These are phyloP conservation scores for Takifugu ocellatus DNA, from an alignment of 2,797 vertebrate species.

Conservation along the genomic window DNA sequence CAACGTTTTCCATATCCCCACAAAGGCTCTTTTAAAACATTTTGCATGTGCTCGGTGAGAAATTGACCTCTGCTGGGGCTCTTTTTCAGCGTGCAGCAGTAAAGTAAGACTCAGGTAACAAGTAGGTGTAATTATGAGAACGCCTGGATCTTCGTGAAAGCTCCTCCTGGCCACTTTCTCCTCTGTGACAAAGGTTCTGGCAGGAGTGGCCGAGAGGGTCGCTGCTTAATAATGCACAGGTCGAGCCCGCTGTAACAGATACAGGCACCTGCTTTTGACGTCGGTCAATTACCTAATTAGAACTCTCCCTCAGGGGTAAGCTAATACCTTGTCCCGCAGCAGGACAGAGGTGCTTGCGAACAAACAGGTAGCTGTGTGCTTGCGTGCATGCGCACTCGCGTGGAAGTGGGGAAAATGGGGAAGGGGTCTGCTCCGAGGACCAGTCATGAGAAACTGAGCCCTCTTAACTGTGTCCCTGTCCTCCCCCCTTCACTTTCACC, in stretches of 20 bases:
- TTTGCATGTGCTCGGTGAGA: constrained; percentile 29
- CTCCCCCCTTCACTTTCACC: constrained; percentile 37
- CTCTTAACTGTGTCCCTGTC: constrained; percentile 49
- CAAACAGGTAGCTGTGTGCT: constrained; percentile 67
- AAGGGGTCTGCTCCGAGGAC: constrained; percentile 55
- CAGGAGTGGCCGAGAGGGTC: constrained; percentile 75
- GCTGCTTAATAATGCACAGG: constrained; percentile 82
- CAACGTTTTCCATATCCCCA: not conserved
- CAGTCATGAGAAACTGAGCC: constrained; percentile 71
- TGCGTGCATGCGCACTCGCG: constrained; percentile 29
- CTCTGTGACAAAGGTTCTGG: constrained; percentile 59
- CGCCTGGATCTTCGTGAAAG: constrained; percentile 59
- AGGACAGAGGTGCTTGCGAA: constrained; percentile 64
- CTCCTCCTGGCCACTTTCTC: constrained; percentile 67
- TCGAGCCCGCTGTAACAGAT: constrained; percentile 78
- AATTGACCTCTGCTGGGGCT: constrained; percentile 26
- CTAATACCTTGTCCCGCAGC: constrained; percentile 70
- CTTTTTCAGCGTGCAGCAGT: constrained; percentile 36
- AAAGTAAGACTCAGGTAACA: constrained; percentile 62
- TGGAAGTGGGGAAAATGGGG: constrained; percentile 51
- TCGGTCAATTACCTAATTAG: constrained; percentile 86
- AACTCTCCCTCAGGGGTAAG: constrained; percentile 79
- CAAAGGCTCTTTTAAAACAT: constrained; percentile 8
- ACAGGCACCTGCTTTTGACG: constrained; percentile 82
- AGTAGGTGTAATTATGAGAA: constrained; percentile 73